A percentile compares a stretch with the other conserved stretches of the same genome.
Evolutionary conservation across 2,888 invertebrate genomes (phyloP).

Genomic region (Vesta saturnalis): DNA sequence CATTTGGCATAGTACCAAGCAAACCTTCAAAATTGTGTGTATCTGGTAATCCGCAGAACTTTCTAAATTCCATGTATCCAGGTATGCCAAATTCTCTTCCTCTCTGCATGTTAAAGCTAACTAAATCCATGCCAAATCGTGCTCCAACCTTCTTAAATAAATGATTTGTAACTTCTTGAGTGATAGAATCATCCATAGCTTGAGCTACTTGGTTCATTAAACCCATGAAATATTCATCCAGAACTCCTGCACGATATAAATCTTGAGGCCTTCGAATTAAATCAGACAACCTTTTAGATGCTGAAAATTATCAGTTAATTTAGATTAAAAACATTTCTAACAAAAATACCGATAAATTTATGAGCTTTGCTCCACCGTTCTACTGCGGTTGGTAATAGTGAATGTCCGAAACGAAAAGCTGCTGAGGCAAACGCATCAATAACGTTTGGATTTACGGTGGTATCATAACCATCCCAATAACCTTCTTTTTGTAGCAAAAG

Average conservation of each 20-base stretch:
- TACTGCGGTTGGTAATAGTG: constrained; percentile 87
- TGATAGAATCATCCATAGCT: constrained; percentile 95
- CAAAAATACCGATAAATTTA: constrained; percentile 83
- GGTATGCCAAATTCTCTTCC: constrained; percentile 92
- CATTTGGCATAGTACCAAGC: constrained; percentile 88
- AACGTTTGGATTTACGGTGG: constrained; percentile 86
- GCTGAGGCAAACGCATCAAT: constrained; percentile 92
- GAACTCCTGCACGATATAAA: constrained; percentile 87
- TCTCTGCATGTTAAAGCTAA: constrained; percentile 93
- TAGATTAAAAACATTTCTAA: background rate
- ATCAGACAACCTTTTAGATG: constrained; percentile 88
- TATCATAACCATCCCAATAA: constrained; percentile 86
- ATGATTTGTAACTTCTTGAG: constrained; percentile 90
- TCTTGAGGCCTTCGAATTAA: constrained; percentile 90
- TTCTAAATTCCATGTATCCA: constrained; percentile 92
- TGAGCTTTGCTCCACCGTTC: constrained; percentile 96
- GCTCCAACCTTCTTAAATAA: constrained; percentile 81
- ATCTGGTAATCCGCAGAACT: constrained; percentile 86
- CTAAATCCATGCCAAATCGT: constrained; percentile 89
- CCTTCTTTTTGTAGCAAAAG: constrained; percentile 83
- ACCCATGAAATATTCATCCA: constrained; percentile 93
- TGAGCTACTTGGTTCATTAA: constrained; percentile 94
- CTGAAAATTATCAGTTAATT: no score
- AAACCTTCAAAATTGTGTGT: constrained; percentile 83
- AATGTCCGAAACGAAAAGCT: constrained; percentile 92